These are phyloP conservation scores for Lingula anatina DNA, from an alignment of 2,888 invertebrate species.

Conservation along the genomic window DNA sequence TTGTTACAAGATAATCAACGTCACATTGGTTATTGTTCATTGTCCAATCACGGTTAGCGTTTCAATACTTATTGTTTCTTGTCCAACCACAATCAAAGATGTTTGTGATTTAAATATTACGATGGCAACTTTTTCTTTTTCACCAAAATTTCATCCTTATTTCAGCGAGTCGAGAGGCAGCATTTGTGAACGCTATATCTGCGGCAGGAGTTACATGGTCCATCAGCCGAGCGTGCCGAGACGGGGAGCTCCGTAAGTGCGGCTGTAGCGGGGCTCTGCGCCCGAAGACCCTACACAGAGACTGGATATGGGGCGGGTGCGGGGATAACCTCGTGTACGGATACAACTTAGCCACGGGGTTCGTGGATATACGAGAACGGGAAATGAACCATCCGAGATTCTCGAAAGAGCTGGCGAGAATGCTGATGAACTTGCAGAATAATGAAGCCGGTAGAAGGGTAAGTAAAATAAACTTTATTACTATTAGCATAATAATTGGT, in stretches of 20 bases:
- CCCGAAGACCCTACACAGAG: constrained; percentile 76
- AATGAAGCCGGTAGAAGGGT: constrained; percentile 97
- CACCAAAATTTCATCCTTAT: too few relatives aligned
- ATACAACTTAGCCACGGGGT: constrained; percentile 82
- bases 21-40: too few relatives aligned
- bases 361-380: constrained; percentile 84
- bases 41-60: too few relatives aligned
- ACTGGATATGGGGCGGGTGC: constrained; percentile 98
- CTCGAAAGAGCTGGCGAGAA: constrained; percentile 73
- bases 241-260: constrained; percentile 83
- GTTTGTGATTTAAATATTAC: too few relatives aligned
- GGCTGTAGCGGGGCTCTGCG: constrained; percentile 79
- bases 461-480: constrained; percentile 53
- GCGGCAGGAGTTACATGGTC: constrained; percentile 73
- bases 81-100: too few relatives aligned
- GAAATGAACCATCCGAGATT: constrained; percentile 73
- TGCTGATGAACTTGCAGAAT: constrained; percentile 95
- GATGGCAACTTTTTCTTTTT: too few relatives aligned
- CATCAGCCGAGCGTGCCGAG: constrained; percentile 83
- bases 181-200: constrained; percentile 59
- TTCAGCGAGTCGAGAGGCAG: constrained; percentile 58
- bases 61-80: too few relatives aligned
- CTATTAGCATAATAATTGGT: too few relatives aligned
- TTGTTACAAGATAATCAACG: too few relatives aligned
- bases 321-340: constrained; percentile 91